These are phyloP conservation scores for Crotalus helleri DNA, from an alignment of 2,113 vertebrate genomes.

Conservation along the genomic window DNA sequence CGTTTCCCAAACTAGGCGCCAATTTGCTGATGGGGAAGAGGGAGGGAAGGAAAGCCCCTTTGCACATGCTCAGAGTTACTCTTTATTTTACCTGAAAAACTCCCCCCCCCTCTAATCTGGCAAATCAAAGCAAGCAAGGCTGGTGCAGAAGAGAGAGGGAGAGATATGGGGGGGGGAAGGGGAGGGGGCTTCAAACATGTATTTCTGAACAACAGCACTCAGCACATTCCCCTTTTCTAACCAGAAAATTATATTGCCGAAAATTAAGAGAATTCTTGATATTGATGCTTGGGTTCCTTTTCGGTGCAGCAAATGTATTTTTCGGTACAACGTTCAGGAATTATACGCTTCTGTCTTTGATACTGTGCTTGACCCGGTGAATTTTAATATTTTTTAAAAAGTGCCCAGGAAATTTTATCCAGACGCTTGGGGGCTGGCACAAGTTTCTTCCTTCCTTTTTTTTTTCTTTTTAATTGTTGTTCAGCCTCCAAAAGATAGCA, in stretches of 20 bases:
- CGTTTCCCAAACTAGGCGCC: background rate
- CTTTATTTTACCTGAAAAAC: background rate
- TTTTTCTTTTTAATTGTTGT: no score
- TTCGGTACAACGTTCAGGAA: background rate
- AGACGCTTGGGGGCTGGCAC: background rate
- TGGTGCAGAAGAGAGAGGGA: background rate
- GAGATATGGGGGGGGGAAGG: background rate
- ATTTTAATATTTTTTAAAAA: background rate
- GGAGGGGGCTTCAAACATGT: background rate
- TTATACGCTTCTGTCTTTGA: background rate
- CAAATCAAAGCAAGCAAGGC: background rate
- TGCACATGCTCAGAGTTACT: background rate
- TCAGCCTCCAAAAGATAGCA: no score
- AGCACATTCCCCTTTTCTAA: background rate
- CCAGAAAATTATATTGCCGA: background rate
- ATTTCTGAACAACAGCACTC: background rate
- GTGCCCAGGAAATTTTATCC: background rate
- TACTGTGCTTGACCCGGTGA: background rate
- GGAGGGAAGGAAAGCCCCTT: background rate
- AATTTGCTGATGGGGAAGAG: background rate
- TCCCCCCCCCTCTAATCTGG: background rate
- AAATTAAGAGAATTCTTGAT: background rate
- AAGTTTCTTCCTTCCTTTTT: no score
- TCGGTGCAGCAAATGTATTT: background rate
- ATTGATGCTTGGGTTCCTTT: background rate